phyloP scores from a whole-genome alignment of 2,888 invertebrate species.

The Drosophila tripunctata region DNA sequence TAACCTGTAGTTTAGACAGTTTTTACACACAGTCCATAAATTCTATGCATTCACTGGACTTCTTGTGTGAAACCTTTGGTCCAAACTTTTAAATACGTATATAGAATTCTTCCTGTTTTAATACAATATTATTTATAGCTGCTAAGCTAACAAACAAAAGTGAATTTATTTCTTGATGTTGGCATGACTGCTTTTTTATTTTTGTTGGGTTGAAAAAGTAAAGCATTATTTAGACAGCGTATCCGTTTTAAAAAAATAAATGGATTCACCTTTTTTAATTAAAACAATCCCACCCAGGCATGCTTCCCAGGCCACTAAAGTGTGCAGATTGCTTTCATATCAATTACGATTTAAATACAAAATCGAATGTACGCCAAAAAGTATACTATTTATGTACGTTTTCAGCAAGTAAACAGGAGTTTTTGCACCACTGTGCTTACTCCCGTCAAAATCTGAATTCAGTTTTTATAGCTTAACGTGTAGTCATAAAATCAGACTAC shows the following conservation, averaged over 20 bases:
- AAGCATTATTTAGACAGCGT: background rate
- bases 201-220: background rate
- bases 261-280: constrained; percentile 31
- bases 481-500: constrained; percentile 17
- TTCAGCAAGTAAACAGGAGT: background rate
- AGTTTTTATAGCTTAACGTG: constrained; percentile 35
- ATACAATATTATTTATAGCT: background rate
- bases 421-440: background rate
- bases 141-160: background rate
- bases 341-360: too few species aligned
- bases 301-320: background rate
- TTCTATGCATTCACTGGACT: too few species aligned
- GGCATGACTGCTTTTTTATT: background rate
- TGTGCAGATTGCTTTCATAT: too few species aligned
- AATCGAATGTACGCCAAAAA: constrained; percentile 2
- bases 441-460: constrained; percentile 16
- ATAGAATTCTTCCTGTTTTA: background rate
- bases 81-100: background rate
- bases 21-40: background rate
- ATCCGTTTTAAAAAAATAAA: background rate
- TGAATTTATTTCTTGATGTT: background rate
- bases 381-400: background rate
- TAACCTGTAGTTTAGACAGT: background rate
- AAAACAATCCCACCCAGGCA: background rate
- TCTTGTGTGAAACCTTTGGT: background rate